A percentile compares a stretch with the other conserved stretches of the same genome.
Evolutionary conservation across 2,113 vertebrate species (phyloP).

Genomic region (Heterochromis multidens): DNA sequence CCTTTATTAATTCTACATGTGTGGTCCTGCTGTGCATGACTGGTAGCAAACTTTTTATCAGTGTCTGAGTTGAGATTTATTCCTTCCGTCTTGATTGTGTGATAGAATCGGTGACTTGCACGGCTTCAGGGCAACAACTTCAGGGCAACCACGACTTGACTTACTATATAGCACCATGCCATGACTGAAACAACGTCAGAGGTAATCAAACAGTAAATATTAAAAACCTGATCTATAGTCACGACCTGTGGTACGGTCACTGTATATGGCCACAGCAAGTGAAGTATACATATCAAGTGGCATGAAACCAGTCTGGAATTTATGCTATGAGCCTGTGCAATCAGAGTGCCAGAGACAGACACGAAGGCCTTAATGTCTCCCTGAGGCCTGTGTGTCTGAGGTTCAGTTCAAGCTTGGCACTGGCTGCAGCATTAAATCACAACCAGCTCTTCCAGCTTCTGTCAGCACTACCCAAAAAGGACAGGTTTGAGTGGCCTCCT

Average conservation of each 20-base stretch:
- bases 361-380: constrained; percentile 50
- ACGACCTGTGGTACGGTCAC: constrained; percentile 21
- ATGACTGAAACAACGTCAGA: background rate
- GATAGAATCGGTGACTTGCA: background rate
- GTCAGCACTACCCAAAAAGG: constrained; percentile 62
- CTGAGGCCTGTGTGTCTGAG: constrained; percentile 48
- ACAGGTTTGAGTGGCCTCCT: constrained; percentile 18
- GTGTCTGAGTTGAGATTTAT: background rate
- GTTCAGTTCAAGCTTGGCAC: constrained; percentile 48
- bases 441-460: constrained; percentile 45
- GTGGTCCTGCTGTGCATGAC: background rate
- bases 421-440: constrained; percentile 49
- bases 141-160: too few relatives aligned
- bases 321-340: constrained; percentile 42
- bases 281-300: constrained; percentile 42
- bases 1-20: background rate
- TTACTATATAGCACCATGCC: background rate
- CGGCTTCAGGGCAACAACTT: too few relatives aligned
- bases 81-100: background rate
- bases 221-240: background rate
- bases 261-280: constrained; percentile 40
- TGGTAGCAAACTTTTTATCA: background rate
- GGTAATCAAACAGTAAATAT: constrained; percentile 5
- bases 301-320: constrained; percentile 49
- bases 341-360: constrained; percentile 47